Evolutionary conservation across 2,113 vertebrate genomes (phyloP).

Genomic region (Lophius piscatorius): DNA sequence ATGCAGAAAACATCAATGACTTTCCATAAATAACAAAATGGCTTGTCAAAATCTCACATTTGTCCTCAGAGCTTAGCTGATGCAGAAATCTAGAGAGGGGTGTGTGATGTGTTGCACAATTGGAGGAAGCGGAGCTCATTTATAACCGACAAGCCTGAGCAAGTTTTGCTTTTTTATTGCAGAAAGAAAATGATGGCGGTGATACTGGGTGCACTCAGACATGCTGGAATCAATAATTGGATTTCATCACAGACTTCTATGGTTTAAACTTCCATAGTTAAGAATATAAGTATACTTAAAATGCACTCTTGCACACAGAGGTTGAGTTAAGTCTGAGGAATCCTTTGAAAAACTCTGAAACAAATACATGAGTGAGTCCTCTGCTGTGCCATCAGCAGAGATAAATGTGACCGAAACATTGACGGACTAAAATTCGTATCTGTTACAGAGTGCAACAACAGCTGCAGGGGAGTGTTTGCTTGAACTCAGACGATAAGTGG

Average conservation of each 20-base stretch:
- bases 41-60: conserved; percentile 21
- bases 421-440: conserved; percentile 5
- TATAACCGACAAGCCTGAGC: conserved; percentile 62
- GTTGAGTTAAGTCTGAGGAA: not conserved
- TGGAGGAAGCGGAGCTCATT: conserved; percentile 60
- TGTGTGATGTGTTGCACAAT: conserved; percentile 71
- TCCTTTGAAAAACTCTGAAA: not conserved
- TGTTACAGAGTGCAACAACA: conserved; percentile 7
- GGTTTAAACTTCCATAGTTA: no score
- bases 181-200: conserved; percentile 21
- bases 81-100: conserved; percentile 29
- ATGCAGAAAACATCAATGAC: not conserved
- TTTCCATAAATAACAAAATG: conserved; percentile 5
- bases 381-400: conserved; percentile 3
- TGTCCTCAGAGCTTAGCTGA: conserved; percentile 27
- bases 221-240: conserved; percentile 22
- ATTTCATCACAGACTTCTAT: conserved; percentile 9
- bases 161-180: conserved; percentile 39
- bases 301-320: not conserved
- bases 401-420: not conserved
- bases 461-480: conserved; percentile 47
- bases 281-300: no score
- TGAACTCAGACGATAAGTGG: not conserved
- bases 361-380: not conserved
- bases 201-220: conserved; percentile 3